Base-by-base conservation (phyloP, 2,113 vertebrate genomes). In the Nothocercus nigrocapillus region DNA sequence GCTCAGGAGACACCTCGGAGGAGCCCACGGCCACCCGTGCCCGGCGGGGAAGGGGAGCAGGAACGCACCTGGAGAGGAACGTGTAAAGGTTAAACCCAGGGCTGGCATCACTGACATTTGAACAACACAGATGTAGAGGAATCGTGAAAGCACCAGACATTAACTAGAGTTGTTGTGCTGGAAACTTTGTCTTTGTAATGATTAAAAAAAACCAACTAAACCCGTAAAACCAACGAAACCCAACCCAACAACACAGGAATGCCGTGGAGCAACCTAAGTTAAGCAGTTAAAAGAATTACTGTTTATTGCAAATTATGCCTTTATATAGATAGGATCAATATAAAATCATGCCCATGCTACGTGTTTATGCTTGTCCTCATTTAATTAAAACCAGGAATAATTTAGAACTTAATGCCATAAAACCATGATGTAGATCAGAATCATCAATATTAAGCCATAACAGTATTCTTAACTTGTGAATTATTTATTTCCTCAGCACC, bases 31-130 rank as follows among this genome's bases (percentile, higher is more conserved):
- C 73, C 47, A 22, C 28, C 81, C 88, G 93, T 93, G 94, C 20
- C 44, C 92, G 94, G 51, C 88, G 76, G 95, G 87, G 86, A 86
- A 74, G 79, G 67, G 76, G 36, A 63, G 56, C 36, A 81, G 38
- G 93, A 95, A 73, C 74, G 68, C 68, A 75, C 62, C 81, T 93
- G 81, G 40, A 91, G 82, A 83, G 88, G 96, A 95, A 94, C 28
- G 45, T 22, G 1, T 93, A 96, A 97, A 98, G 97, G 95, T 97
- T 97, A 97, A 94, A 94, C 79, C 93, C 83, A 19, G 85, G 95
- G 97, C 76, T 97, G 97, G 98, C 98, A 96, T 90, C 94, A 91
- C 64, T 97, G 96, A 97, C 95, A 97, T 98, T 97, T 97, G 97
- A 96, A 96, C 92, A 97, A 92, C 85, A 81, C 66, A 96, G 62